These are phyloP conservation scores for Cisticola juncidis DNA, from an alignment of 2,113 vertebrate species.

Conservation along the genomic window DNA sequence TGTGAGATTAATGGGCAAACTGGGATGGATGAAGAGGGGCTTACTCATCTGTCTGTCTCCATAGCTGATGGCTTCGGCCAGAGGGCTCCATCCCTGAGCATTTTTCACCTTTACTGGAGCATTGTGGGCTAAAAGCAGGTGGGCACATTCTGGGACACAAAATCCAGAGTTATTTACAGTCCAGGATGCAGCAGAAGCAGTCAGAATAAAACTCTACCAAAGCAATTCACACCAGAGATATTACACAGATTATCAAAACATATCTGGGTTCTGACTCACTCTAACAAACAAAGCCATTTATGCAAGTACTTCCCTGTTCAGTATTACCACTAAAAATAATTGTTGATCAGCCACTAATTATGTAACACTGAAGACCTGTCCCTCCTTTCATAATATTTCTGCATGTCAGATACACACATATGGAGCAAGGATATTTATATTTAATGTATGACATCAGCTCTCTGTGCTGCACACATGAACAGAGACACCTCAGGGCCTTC, in stretches of 20 bases:
- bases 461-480: not conserved
- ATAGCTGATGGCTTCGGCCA: constrained; percentile 99
- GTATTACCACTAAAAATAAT: not conserved
- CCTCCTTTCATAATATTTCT: not conserved
- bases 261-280: not conserved
- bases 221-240: not conserved
- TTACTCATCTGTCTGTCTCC: constrained; percentile 99
- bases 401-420: not conserved
- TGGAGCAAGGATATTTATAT: not conserved
- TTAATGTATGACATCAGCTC: not conserved
- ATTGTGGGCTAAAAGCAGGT: constrained; percentile 97
- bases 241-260: not conserved
- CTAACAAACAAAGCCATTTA: not conserved
- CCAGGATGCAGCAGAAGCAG: not conserved
- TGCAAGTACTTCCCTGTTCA: not conserved
- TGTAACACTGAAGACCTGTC: not conserved
- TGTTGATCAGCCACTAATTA: not conserved
- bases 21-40: constrained; percentile 24
- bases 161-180: not conserved
- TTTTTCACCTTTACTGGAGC: constrained; percentile 99
- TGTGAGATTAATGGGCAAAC: not conserved
- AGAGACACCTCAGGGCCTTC: not conserved
- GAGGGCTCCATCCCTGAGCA: constrained; percentile 99
- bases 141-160: constrained; percentile 90
- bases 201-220: not conserved